Base-by-base conservation (phyloP, 1,140 invertebrate species). In the Schlechtendalia chinensis region DNA sequence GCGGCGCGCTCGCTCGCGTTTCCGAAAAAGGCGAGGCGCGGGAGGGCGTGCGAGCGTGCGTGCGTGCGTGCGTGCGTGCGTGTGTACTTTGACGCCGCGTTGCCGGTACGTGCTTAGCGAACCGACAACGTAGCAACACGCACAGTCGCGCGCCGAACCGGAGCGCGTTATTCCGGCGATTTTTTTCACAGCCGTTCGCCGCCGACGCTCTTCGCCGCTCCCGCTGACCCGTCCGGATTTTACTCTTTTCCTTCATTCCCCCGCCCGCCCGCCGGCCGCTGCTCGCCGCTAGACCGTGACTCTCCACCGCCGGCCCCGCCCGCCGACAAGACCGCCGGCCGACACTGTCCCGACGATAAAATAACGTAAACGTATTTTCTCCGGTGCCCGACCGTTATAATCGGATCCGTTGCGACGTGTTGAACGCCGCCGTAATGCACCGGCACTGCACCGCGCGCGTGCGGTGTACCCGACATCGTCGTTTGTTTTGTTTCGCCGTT, bases 61-160 rank as follows among this genome's bases (percentile, higher is more conserved):
- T 5, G 45, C 45, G 45, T 17, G 45, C 10, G 14, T 0, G 39
- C 24, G 14, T 24, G 22, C 0, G 45, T 19, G n/a, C 16, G 45
- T 27, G 67, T 29, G 69, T 29, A 72, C 69, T 72, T 72, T 72
- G 47, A 72, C 69, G 69, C 69, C 69, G 47, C 69, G 69, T 72
- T 72, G 69, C 69, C 69, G 69, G 16, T 72, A 54, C 69, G 69
- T 54, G 69, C 47, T 12, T 32, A 47, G 24, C 50, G 17, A 72
- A 54, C 47, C 69, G 69, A 54, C 69, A 72, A 72, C 69, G 47
- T 72, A 47, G 69, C 69, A n/a, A n/a, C n/a, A 53, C 67, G 45
- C 67, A 17, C 45, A 22, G 22, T 39, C 5, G 45, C 45, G 45
- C 22, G 14, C 12, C 39, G 69, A 54, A 47, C 47, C 47, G 47